These are phyloP conservation scores for Neria commutata DNA, from an alignment of 2,888 invertebrate genomes.

Conservation along the genomic window DNA sequence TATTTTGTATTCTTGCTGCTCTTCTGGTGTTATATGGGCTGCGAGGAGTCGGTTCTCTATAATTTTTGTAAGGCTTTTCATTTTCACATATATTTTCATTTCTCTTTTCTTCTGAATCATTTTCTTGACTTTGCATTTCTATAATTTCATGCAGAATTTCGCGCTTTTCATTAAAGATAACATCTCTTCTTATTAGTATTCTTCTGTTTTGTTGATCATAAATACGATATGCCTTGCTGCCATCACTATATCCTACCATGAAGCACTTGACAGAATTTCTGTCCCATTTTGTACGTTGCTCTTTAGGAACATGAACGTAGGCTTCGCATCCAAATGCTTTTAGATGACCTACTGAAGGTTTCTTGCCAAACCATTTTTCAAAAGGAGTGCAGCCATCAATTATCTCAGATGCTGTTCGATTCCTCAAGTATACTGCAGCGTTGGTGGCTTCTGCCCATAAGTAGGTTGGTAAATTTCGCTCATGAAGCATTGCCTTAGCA, in stretches of 20 bases:
- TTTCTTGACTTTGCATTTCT: neutral
- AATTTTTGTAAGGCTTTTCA: constrained; percentile 14
- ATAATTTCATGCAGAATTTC: neutral
- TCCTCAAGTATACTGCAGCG: constrained; percentile 46
- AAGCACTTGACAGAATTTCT: constrained; percentile 16
- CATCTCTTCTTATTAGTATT: constrained; percentile 21
- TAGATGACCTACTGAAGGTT: constrained; percentile 27
- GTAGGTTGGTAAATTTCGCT: constrained; percentile 6
- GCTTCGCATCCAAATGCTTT: constrained; percentile 24
- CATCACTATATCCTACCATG: constrained; percentile 19
- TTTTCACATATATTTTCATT: neutral
- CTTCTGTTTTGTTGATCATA: constrained; percentile 8
- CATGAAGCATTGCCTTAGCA: constrained; percentile 21
- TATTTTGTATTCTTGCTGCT: constrained; percentile 3
- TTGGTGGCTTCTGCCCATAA: constrained; percentile 54
- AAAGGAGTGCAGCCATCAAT: constrained; percentile 32
- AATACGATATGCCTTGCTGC: constrained; percentile 1
- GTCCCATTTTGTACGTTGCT: constrained; percentile 18
- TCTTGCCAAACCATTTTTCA: constrained; percentile 34
- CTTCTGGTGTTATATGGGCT: constrained; percentile 10
- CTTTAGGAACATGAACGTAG: constrained; percentile 21
- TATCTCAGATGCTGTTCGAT: constrained; percentile 38
- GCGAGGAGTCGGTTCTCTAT: constrained; percentile 14
- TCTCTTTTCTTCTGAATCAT: neutral
- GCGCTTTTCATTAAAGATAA: constrained; percentile 17